phyloP scores from a whole-genome alignment of 2,888 invertebrate species.

The Sialis fuliginosa region DNA sequence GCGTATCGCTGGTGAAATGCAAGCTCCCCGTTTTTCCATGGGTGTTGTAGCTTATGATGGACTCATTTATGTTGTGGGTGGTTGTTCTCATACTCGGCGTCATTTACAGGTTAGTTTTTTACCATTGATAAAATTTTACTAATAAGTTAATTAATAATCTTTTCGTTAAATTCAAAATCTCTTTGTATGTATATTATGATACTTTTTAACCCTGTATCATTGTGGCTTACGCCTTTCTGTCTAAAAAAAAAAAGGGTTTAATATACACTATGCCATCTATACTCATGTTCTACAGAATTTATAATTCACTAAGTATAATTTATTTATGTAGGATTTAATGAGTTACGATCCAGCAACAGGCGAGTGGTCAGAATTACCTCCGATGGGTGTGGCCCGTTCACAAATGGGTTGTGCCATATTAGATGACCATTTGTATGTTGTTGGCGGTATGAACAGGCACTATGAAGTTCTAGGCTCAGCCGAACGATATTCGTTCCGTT shows the following conservation, averaged over 20 bases:
- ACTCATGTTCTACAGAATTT: no score
- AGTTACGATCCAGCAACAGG: slow-evolving; percentile 66
- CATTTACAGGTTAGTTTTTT: slow-evolving; percentile 36
- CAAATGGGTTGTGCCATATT: slow-evolving; percentile 83
- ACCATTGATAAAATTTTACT: no score
- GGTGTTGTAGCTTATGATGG: slow-evolving; percentile 72
- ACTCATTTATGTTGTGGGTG: slow-evolving; percentile 79
- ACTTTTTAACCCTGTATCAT: no score
- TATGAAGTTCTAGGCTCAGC: slow-evolving; percentile 66
- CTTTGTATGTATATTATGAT: no score
- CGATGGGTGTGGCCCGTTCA: slow-evolving; percentile 65
- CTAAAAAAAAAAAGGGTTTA: no score
- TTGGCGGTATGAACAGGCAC: slow-evolving; percentile 74
- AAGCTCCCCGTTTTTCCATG: slow-evolving; percentile 80
- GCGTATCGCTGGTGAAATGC: slow-evolving; percentile 59
- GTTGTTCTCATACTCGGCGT: slow-evolving; percentile 63
- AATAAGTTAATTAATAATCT: no score
- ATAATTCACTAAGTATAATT: no score
- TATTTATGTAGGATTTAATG: slow-evolving; percentile 36
- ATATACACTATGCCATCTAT: no score
- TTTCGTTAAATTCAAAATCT: no score
- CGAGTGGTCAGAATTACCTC: slow-evolving; percentile 59
- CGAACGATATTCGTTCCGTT: slow-evolving; percentile 57
- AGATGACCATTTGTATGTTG: slow-evolving; percentile 67
- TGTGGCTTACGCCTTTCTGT: no score